phyloP scores from a whole-genome alignment of 2,797 vertebrate species.

The Alfaro cultratus region DNA sequence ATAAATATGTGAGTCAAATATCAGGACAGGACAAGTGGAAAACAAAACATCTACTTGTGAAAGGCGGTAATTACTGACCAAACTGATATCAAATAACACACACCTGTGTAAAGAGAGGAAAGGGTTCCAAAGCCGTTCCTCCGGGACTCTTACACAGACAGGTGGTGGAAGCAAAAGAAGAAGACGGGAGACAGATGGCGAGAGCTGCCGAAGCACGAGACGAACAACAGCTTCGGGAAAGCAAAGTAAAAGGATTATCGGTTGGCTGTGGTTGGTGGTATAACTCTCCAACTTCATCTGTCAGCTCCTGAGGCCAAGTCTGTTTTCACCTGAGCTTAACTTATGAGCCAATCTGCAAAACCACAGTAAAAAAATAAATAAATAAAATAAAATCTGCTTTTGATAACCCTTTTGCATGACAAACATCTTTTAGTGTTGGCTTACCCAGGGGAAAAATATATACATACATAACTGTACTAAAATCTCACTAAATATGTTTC shows the following conservation, averaged over 20 bases:
- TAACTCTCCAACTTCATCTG: conserved; percentile 20
- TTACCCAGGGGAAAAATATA: no score
- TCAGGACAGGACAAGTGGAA: background rate
- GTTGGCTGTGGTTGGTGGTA: conserved; percentile 3
- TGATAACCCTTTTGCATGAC: background rate
- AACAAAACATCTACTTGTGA: background rate
- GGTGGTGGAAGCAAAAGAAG: conserved; percentile 20
- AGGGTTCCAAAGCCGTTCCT: background rate
- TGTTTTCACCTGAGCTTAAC: conserved; percentile 6
- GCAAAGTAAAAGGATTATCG: conserved; percentile 56
- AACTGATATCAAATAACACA: background rate
- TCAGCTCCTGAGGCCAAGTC: conserved; percentile 26
- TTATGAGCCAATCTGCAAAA: background rate
- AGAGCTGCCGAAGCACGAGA: background rate
- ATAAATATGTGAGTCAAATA: background rate
- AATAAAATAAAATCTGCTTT: no score
- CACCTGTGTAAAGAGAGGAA: background rate
- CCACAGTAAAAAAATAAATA: background rate
- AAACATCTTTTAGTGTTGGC: background rate
- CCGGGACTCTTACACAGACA: conserved; percentile 2
- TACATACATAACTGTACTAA: no score
- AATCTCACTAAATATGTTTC: no score
- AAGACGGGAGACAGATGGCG: conserved; percentile 64
- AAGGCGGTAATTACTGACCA: background rate
- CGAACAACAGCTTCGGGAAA: conserved; percentile 27